Evolutionary conservation across 1,140 invertebrate species (phyloP), one percentile per base, ranked within the genome.

Genomic region (Ceratina australensis): DNA sequence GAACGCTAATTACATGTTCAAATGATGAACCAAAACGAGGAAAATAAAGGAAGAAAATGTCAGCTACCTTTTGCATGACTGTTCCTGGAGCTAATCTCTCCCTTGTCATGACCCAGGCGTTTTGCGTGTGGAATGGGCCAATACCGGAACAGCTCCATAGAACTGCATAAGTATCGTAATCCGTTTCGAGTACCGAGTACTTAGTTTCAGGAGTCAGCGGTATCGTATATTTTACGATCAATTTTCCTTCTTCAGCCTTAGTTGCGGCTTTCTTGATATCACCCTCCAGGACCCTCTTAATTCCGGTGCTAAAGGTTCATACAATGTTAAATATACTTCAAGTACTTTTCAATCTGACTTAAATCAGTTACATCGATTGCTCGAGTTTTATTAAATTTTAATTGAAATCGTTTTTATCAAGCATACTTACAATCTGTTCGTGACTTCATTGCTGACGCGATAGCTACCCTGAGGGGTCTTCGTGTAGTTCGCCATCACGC

Each of bases 401-500:
- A 33, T 3, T 33, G 33, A 33, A 7, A 33, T 3, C 33, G 7
- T 33, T 33, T 33, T 33, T 33, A 15, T 52, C 12, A 15, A 52
- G 50, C 3, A 15, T 18, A 13, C 13, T 95, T 91, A 96, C 95
- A 96, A 93, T 91, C 95, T 93, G 83, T 95, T 96, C 3, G 93
- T 96, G 22, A 96, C 95, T 91, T 96, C 94, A 82, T 96, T 96
- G 86, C 94, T 94, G 5, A 96, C 95, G 13, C 94, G 93, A 76
- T 95, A 95, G 85, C 94, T 94, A 61, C 95, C 95, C 89, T 96
- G 95, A 3, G 93, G 90, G 20, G 94, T 94, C 85, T 93, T 93
- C 0, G 95, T 95, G 86, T 97, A 97, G 85, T 96, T 96, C 1
- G 95, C 95, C 84, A 94, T 95, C n/a, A 96, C 95, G 89, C 96